Percentiles rank a stretch among this genome's conserved stretches.
phyloP scores from a whole-genome alignment of 2,113 vertebrate genomes.

The Rhodinocichla rosea region DNA sequence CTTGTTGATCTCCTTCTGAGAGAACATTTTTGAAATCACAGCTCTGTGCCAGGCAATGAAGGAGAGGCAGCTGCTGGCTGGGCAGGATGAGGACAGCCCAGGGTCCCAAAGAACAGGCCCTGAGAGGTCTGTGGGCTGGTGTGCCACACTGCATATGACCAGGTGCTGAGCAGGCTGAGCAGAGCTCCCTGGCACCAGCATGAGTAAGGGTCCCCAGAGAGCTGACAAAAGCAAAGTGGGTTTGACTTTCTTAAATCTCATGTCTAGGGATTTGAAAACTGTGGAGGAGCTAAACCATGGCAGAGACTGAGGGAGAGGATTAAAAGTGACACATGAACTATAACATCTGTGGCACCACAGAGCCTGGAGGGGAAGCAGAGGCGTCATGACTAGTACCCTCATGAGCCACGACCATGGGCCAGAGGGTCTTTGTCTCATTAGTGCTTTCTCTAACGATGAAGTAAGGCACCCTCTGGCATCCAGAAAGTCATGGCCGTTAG shows the following conservation, averaged over 20 bases:
- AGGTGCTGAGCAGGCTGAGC: not conserved
- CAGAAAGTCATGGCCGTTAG: not conserved
- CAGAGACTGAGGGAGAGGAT: not conserved
- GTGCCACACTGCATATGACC: rapidly evolving
- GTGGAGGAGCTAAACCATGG: not conserved
- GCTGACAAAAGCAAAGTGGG: not conserved
- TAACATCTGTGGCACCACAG: not conserved
- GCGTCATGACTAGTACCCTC: not conserved
- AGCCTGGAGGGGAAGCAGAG: not conserved
- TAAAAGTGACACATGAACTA: not conserved
- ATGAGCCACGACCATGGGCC: not conserved
- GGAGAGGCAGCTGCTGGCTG: not conserved
- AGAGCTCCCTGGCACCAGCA: rapidly evolving
- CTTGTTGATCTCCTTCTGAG: not conserved
- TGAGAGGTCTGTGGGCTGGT: not conserved
- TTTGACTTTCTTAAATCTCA: not conserved
- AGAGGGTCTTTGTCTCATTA: not conserved
- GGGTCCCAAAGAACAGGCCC: not conserved
- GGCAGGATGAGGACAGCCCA: not conserved
- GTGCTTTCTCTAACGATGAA: not conserved
- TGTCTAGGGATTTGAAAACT: not conserved
- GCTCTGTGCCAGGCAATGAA: not conserved
- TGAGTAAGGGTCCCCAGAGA: not conserved
- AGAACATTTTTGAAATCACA: not conserved
- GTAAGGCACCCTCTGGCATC: not conserved